A percentile compares a stretch with the other conserved stretches of the same genome.
phyloP scores from a whole-genome alignment of 1,140 invertebrate species.

The Saxidomus purpurata region DNA sequence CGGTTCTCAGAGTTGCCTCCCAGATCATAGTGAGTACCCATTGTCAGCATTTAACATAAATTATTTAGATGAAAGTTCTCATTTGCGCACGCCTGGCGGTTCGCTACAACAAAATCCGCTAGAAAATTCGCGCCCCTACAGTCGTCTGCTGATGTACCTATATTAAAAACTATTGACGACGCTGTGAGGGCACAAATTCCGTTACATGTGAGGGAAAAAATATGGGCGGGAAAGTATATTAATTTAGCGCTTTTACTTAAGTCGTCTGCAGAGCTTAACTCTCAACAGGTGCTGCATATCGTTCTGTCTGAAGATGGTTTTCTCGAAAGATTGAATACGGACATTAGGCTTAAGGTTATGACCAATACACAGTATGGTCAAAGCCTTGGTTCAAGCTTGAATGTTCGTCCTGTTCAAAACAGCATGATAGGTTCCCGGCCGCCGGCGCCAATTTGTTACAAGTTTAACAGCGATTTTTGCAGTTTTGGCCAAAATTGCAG shows the following conservation, averaged over 20 bases:
- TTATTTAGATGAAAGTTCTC: background rate
- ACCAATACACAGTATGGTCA: background rate
- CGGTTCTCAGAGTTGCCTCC: background rate
- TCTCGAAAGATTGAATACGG: background rate
- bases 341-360: background rate
- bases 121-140: background rate
- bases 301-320: background rate
- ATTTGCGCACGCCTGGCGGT: background rate
- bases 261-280: background rate
- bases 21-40: background rate
- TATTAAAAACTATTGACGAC: background rate
- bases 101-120: background rate
- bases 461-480: too few relatives aligned
- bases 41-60: background rate
- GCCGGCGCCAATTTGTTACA: too few relatives aligned
- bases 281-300: background rate
- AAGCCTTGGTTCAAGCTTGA: background rate
- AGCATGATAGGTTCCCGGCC: too few relatives aligned
- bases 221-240: background rate
- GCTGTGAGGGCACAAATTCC: background rate
- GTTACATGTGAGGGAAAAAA: background rate
- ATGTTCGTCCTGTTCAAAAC: background rate
- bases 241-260: background rate
- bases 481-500: background rate
- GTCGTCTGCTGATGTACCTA: background rate